phyloP scores from a whole-genome alignment of 1,140 invertebrate species.

The Drosophila yakuba region DNA sequence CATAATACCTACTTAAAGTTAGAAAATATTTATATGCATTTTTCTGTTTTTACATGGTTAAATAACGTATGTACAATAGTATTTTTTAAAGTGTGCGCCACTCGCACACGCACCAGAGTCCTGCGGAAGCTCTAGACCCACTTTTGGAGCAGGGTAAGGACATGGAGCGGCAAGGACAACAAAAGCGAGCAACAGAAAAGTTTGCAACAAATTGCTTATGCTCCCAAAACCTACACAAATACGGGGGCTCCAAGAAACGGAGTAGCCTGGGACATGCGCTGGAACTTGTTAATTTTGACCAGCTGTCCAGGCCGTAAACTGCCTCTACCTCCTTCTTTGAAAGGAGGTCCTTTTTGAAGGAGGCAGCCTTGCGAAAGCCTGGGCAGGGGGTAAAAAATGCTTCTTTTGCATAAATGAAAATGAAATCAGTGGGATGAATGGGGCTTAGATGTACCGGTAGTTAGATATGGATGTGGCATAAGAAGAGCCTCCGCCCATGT shows the following conservation, averaged over 20 bases:
- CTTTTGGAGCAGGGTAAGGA: background rate
- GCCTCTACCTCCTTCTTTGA: slow-evolving; percentile 3
- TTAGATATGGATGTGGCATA: background rate
- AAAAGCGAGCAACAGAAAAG: slow-evolving; percentile 67
- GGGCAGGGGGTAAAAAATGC: slow-evolving; percentile 49
- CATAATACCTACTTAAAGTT: too few species aligned
- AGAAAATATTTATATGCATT: background rate
- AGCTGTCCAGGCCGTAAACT: slow-evolving; percentile 74
- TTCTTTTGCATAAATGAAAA: slow-evolving; percentile 76
- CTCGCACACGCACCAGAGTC: slow-evolving; percentile 52
- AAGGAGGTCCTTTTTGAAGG: background rate
- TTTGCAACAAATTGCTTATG: slow-evolving; percentile 80
- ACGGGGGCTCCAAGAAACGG: slow-evolving; percentile 5
- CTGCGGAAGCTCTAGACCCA: slow-evolving; percentile 6
- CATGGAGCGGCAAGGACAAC: slow-evolving; percentile 25
- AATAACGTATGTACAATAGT: too few species aligned
- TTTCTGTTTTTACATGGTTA: too few species aligned
- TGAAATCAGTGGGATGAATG: slow-evolving; percentile 20
- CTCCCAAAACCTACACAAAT: slow-evolving; percentile 62
- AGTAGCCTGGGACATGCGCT: slow-evolving; percentile 52
- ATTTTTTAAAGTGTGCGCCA: background rate
- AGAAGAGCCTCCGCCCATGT: background rate
- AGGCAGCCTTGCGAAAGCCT: background rate
- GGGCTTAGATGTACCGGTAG: slow-evolving; percentile 29
- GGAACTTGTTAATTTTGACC: slow-evolving; percentile 81